A percentile compares a stretch with the other conserved stretches of the same genome.
Conservation (phyloP, 2,797 vertebrate species). For the Syngnathus acus region DNA sequence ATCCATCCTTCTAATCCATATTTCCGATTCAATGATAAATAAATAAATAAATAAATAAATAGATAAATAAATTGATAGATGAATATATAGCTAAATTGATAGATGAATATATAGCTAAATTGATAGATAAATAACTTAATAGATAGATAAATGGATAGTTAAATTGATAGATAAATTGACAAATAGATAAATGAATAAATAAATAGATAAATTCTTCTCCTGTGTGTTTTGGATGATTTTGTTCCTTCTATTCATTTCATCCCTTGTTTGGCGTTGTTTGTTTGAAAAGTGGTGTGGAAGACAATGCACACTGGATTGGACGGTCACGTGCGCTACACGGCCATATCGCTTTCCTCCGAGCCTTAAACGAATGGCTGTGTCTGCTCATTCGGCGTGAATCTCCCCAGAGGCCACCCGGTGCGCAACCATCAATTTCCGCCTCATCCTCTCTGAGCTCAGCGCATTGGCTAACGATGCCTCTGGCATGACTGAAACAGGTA, state of each 20-base stretch:
- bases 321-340: conserved; percentile 17
- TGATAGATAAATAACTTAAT: too few relatives aligned
- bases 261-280: background rate
- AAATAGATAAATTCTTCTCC: background rate
- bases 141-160: too few relatives aligned
- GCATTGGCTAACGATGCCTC: conserved; percentile 18
- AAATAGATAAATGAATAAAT: too few relatives aligned
- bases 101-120: too few relatives aligned
- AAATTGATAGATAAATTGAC: too few relatives aligned
- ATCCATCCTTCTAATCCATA: conserved; percentile 15
- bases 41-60: too few relatives aligned
- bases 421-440: conserved; percentile 41
- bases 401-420: conserved; percentile 23
- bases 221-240: background rate
- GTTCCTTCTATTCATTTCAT: background rate
- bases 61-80: too few relatives aligned
- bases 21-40: background rate
- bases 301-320: conserved; percentile 6
- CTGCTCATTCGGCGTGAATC: conserved; percentile 19
- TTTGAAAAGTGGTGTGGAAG: background rate
- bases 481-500: conserved; percentile 36
- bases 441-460: conserved; percentile 7
- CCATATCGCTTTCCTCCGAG: conserved; percentile 37
- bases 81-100: too few relatives aligned
- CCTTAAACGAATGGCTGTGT: conserved; percentile 54